Evolutionary conservation across 2,888 invertebrate genomes (phyloP), one percentile per base, ranked within the genome.

Genomic region (Tanytarsus gracilentus): DNA sequence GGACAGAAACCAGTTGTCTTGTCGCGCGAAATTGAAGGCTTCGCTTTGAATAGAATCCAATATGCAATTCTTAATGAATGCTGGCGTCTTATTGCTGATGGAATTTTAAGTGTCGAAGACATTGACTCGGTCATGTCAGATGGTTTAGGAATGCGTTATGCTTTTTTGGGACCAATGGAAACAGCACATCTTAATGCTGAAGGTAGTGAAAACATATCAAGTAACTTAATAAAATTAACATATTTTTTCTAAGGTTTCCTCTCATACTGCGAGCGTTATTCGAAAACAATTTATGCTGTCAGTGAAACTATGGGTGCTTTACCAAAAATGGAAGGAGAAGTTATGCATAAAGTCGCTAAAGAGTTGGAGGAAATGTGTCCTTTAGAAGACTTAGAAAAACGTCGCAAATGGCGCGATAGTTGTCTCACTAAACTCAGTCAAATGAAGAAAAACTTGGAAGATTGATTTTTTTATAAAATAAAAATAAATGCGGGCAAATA

Each of bases 101-200:
- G 87, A 18, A 78, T 96, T n/a, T 77, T 97, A 14, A 81, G 83
- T 68, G 92, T 89, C 0, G 82, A 86, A 66, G 97, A 97, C 69
- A 79, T 95, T 3, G 97, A 98, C 69, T 86, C 85, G 67, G 93
- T 96, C 1, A 95, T 96, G 82, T 88, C 88, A 1, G 89, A 92
- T 70, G 97, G 97, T 8, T 79, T 98, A 36, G 97, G 96, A 9
- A 88, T 91, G 81, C 81, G 97, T 52, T 98, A 97, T 70, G 96
- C 96, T 6, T 97, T 97, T 75, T 79, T 96, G 62, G 98, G 98
- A 3, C 88, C 94, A 0, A 75, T 96, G 64, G 95, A 96, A 77
- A 93, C 94, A 0, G 89, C 91, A 0, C 95, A 95, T 74, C 78
- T 97, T 62, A 98, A 98, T 71, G 95, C 96, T 9, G 89, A 92